Percentiles rank a stretch among this genome's conserved stretches.
These are phyloP conservation scores for Conomelus anceps DNA, from an alignment of 2,888 invertebrate genomes.

Conservation along the genomic window DNA sequence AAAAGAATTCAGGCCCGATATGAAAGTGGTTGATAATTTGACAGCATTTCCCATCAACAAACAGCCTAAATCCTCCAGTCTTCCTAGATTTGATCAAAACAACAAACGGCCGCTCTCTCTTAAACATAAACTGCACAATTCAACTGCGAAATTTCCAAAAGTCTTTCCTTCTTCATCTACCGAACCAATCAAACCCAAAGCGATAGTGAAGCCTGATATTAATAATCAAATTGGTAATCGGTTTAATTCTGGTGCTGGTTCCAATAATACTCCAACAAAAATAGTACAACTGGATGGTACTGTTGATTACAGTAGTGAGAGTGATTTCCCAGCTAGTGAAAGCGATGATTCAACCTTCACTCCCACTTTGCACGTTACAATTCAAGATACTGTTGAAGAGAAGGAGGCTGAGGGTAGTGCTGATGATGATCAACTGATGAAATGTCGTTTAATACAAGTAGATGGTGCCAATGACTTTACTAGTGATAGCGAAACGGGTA, in stretches of 20 bases:
- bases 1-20: not conserved
- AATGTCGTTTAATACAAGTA: conserved; percentile 43
- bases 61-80: not conserved
- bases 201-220: not conserved
- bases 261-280: not conserved
- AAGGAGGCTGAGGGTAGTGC: conserved; percentile 23
- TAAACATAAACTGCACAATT: not conserved
- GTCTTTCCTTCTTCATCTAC: not conserved
- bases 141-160: not conserved
- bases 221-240: conserved; percentile 2
- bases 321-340: conserved; percentile 10
- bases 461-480: conserved; percentile 56
- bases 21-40: not conserved
- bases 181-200: not conserved
- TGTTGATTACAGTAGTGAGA: conserved; percentile 18
- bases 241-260: not conserved
- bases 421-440: not conserved
- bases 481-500: conserved; percentile 33
- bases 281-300: conserved; percentile 25
- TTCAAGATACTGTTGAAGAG: conserved; percentile 9
- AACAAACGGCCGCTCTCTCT: not conserved
- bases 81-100: not conserved
- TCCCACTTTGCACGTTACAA: conserved; percentile 12
- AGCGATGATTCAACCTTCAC: conserved; percentile 9
- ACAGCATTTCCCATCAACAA: too few relatives aligned